These are phyloP conservation scores for Colletes collaris DNA, from an alignment of 2,888 invertebrate species.

Conservation along the genomic window DNA sequence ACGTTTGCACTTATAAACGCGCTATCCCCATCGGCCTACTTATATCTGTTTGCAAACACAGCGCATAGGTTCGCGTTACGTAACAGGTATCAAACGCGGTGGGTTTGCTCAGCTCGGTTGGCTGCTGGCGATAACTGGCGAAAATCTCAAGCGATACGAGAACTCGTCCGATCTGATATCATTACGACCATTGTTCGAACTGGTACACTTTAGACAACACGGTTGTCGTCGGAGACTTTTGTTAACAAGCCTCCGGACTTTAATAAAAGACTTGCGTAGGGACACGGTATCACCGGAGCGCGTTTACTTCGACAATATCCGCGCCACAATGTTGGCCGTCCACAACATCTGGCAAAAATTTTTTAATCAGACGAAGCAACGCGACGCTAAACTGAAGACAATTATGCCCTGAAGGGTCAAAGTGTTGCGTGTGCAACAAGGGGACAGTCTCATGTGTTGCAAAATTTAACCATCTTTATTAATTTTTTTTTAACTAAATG, in stretches of 20 bases:
- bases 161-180: conserved; percentile 35
- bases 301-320: too few relatives aligned
- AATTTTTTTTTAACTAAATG: too few relatives aligned
- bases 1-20: conserved; percentile 56
- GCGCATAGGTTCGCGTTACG: conserved; percentile 12
- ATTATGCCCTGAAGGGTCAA: too few relatives aligned
- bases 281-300: too few relatives aligned
- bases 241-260: conserved; percentile 63
- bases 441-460: too few relatives aligned
- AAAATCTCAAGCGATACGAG: conserved; percentile 3
- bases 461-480: too few relatives aligned
- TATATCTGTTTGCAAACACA: conserved; percentile 3
- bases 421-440: too few relatives aligned
- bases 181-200: conserved; percentile 45
- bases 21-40: conserved; percentile 4
- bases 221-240: conserved; percentile 31
- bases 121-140: neutral
- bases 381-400: too few relatives aligned
- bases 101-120: conserved; percentile 4
- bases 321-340: too few relatives aligned
- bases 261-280: conserved; percentile 55
- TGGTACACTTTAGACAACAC: neutral
- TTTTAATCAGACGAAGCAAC: too few relatives aligned
- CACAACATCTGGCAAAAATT: too few relatives aligned
- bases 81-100: conserved; percentile 17